Conservation (phyloP, 2,888 invertebrate species). For the Embidobia sp. region DNA sequence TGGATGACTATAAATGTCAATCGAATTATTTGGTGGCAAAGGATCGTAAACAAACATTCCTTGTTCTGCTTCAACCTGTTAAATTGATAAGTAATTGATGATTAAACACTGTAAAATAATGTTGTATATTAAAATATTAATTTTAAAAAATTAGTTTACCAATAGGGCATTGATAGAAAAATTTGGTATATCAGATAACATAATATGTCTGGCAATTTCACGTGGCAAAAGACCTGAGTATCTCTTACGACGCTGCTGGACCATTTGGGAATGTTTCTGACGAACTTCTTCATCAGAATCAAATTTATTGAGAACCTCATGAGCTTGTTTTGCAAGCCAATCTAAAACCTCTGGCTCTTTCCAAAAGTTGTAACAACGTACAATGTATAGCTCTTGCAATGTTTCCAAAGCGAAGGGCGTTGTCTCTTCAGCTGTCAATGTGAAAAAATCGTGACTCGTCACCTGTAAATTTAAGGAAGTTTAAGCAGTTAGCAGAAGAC, state of each 20-base stretch:
- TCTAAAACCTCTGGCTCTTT: conserved; percentile 87
- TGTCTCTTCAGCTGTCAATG: conserved; percentile 82
- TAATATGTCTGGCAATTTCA: conserved; percentile 87
- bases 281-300: conserved; percentile 85
- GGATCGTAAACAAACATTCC: conserved; percentile 90
- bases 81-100: too few species aligned
- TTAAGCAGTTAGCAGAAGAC: too few species aligned
- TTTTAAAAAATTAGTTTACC: conserved; percentile 79
- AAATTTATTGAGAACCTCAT: conserved; percentile 85
- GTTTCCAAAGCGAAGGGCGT: conserved; percentile 85
- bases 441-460: conserved; percentile 76
- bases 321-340: conserved; percentile 90
- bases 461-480: too few species aligned
- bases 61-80: conserved; percentile 82
- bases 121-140: too few species aligned
- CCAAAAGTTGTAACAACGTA: conserved; percentile 89
- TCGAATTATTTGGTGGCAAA: conserved; percentile 88
- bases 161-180: conserved; percentile 84
- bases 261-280: conserved; percentile 84
- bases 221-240: conserved; percentile 85
- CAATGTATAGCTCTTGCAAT: conserved; percentile 88
- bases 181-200: conserved; percentile 88
- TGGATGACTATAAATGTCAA: conserved; percentile 87
- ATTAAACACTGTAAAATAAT: conserved; percentile 70
- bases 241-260: conserved; percentile 83